Evolutionary conservation across 2,797 vertebrate species (phyloP).

Genomic region (Hypotaenidia philippensis): DNA sequence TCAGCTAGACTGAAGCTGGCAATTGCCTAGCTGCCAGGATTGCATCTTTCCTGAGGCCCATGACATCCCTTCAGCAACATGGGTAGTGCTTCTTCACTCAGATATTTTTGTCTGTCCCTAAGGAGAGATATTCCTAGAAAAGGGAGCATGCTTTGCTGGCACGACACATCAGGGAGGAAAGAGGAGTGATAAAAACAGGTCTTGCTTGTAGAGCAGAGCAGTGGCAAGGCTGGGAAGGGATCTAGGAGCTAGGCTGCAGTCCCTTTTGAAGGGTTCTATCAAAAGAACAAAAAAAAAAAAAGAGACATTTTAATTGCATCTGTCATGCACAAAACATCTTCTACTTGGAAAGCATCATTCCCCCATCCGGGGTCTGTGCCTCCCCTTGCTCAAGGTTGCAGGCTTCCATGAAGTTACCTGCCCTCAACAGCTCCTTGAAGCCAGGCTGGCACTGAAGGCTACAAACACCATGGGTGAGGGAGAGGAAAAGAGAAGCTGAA

Average conservation of each 20-base stretch:
- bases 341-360: not conserved
- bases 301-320: not conserved
- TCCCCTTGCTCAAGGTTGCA: rapidly evolving
- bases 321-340: not conserved
- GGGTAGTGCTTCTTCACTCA: rapidly evolving
- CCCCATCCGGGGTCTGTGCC: not conserved
- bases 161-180: not conserved
- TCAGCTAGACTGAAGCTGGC: not conserved
- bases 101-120: not conserved
- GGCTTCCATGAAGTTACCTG: not conserved
- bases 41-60: not conserved
- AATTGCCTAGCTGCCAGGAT: not conserved
- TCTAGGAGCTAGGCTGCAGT: not conserved
- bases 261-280: not conserved
- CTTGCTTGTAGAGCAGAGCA: not conserved
- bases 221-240: not conserved
- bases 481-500: not conserved
- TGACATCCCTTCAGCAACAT: rapidly evolving
- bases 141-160: not conserved
- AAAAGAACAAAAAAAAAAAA: too few relatives aligned
- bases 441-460: not conserved
- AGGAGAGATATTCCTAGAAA: not conserved
- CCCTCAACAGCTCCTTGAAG: not conserved
- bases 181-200: not conserved
- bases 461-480: not conserved